A percentile compares a stretch with the other conserved stretches of the same genome.
These are phyloP conservation scores for Apodemia zela DNA, from an alignment of 2,888 invertebrate genomes.

Conservation along the genomic window DNA sequence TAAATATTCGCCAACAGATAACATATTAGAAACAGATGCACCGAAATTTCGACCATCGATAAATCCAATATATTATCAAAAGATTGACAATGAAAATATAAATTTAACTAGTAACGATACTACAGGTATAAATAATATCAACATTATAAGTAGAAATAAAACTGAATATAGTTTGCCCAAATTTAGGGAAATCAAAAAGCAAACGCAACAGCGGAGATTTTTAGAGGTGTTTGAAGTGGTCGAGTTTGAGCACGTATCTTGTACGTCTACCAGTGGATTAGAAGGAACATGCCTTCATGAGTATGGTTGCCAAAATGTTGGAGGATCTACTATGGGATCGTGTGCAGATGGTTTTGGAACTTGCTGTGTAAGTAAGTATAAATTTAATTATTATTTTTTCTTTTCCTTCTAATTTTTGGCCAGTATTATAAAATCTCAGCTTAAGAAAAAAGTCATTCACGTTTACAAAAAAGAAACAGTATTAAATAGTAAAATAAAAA, in stretches of 20 bases:
- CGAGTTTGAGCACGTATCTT: constrained; percentile 84
- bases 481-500: too few species aligned
- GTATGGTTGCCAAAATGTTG: constrained; percentile 82
- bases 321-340: constrained; percentile 82
- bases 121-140: constrained; percentile 4
- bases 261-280: constrained; percentile 77
- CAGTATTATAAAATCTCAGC: too few species aligned
- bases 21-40: background rate
- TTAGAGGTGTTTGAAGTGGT: constrained; percentile 86
- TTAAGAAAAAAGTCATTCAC: too few species aligned
- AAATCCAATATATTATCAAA: background rate
- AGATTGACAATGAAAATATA: background rate
- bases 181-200: background rate
- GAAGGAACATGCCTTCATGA: constrained; percentile 86
- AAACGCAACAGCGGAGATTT: constrained; percentile 54
- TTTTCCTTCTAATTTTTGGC: constrained; percentile 3
- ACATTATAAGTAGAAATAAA: constrained; percentile 40
- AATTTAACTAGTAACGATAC: background rate
- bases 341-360: constrained; percentile 88
- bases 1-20: background rate
- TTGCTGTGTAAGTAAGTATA: constrained; percentile 87
- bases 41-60: background rate
- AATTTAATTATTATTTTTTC: background rate
- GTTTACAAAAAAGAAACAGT: too few species aligned
- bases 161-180: constrained; percentile 30